These are phyloP conservation scores for Erynnis tages DNA, from an alignment of 2,888 invertebrate species.

Conservation along the genomic window DNA sequence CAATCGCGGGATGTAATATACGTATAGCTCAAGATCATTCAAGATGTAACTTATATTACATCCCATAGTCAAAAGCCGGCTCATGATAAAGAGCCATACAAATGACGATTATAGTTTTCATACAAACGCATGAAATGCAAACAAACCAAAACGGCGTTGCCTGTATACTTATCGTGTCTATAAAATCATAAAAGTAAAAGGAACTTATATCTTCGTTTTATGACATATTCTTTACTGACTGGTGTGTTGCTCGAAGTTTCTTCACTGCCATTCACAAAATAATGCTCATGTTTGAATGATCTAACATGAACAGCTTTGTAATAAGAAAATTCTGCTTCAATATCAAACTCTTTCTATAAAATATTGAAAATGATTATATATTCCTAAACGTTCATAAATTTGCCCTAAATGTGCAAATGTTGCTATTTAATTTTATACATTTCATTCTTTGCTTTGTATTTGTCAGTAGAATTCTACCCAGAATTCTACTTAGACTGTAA, in stretches of 20 bases:
- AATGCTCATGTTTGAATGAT: background rate
- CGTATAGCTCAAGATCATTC: too few relatives aligned
- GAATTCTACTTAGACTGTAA: too few relatives aligned
- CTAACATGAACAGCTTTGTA: background rate
- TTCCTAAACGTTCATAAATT: too few relatives aligned
- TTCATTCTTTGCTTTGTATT: too few relatives aligned
- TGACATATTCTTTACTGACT: background rate
- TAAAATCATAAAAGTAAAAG: background rate
- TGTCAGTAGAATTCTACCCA: too few relatives aligned
- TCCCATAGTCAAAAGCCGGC: too few relatives aligned
- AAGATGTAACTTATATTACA: too few relatives aligned
- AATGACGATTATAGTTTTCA: background rate
- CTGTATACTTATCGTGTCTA: conserved; percentile 18
- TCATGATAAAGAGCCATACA: too few relatives aligned
- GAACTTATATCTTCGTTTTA: background rate
- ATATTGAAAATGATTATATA: background rate
- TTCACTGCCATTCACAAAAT: background rate
- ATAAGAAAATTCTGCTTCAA: background rate
- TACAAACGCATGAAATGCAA: conserved; percentile 1
- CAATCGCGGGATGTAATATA: too few relatives aligned
- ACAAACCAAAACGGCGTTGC: background rate
- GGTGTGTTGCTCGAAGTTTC: background rate
- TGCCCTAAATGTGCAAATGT: too few relatives aligned
- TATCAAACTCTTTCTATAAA: background rate
- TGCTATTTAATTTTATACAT: too few relatives aligned